Evolutionary conservation across 1,140 invertebrate species (phyloP).

Genomic region (Drosophila athabasca): DNA sequence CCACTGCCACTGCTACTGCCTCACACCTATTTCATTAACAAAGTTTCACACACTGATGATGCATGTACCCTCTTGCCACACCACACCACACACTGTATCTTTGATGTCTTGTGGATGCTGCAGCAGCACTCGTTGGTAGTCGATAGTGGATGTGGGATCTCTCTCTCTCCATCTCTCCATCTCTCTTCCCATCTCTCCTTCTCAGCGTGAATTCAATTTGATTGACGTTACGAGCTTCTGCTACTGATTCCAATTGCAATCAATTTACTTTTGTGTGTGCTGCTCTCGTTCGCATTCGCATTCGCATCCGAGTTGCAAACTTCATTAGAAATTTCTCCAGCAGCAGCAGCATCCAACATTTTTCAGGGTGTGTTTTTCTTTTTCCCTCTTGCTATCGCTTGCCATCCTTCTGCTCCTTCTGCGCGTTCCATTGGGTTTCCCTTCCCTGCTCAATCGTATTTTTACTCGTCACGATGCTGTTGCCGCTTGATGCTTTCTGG

Average conservation of each 20-base stretch:
- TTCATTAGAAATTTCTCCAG: constrained; percentile 78
- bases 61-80: constrained; percentile 12
- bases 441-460: constrained; percentile 49
- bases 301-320: constrained; percentile 76
- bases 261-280: constrained; percentile 78
- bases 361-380: constrained; percentile 8
- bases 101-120: constrained; percentile 36
- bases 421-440: constrained; percentile 25
- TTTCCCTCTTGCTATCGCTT: neutral
- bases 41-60: constrained; percentile 80
- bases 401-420: too few relatives aligned
- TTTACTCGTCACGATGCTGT: constrained; percentile 55
- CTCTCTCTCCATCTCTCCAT: too few relatives aligned
- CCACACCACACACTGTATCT: neutral
- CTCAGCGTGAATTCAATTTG: constrained; percentile 75
- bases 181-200: too few relatives aligned
- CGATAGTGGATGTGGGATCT: too few relatives aligned
- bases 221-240: constrained; percentile 81
- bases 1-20: constrained; percentile 13
- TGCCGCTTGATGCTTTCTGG: constrained; percentile 7
- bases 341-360: constrained; percentile 38
- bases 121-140: neutral
- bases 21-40: constrained; percentile 78
- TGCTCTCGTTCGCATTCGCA: constrained; percentile 9
- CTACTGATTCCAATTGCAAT: constrained; percentile 82